phyloP scores from a whole-genome alignment of 2,888 invertebrate species.

The Drosophila parthenogenetica region DNA sequence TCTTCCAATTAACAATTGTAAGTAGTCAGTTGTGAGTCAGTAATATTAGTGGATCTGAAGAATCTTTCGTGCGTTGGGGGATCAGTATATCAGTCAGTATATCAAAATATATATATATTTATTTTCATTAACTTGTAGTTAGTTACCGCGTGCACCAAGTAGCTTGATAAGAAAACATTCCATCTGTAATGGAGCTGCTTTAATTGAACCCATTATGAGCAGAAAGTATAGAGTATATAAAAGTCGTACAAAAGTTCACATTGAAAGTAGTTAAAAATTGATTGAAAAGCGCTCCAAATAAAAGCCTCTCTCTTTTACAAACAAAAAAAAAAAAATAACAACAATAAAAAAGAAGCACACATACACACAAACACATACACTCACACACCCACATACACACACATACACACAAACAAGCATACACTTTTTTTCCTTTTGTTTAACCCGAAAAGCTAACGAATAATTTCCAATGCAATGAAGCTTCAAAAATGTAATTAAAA shows the following conservation, averaged over 20 bases:
- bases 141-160: slow-evolving; percentile 35
- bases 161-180: slow-evolving; percentile 22
- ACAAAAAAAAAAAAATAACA: slow-evolving; percentile 6
- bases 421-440: slow-evolving; percentile 45
- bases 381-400: slow-evolving; percentile 14
- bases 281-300: slow-evolving; percentile 29
- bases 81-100: not conserved
- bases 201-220: not conserved
- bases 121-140: slow-evolving; percentile 17
- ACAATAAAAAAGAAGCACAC: slow-evolving; percentile 10
- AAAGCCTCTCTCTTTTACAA: slow-evolving; percentile 61
- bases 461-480: slow-evolving; percentile 81
- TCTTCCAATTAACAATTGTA: not conserved
- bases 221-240: slow-evolving; percentile 14
- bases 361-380: slow-evolving; percentile 17
- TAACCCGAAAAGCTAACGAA: slow-evolving; percentile 63
- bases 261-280: slow-evolving; percentile 8
- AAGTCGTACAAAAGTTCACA: slow-evolving; percentile 3
- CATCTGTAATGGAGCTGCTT: slow-evolving; percentile 24
- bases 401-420: slow-evolving; percentile 31
- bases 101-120: not conserved
- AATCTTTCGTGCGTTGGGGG: not conserved
- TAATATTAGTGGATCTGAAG: not conserved
- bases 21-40: not conserved
- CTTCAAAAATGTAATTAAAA: slow-evolving; percentile 54